These are phyloP conservation scores for Eolophus roseicapilla DNA, from an alignment of 2,113 vertebrate genomes.

Conservation along the genomic window DNA sequence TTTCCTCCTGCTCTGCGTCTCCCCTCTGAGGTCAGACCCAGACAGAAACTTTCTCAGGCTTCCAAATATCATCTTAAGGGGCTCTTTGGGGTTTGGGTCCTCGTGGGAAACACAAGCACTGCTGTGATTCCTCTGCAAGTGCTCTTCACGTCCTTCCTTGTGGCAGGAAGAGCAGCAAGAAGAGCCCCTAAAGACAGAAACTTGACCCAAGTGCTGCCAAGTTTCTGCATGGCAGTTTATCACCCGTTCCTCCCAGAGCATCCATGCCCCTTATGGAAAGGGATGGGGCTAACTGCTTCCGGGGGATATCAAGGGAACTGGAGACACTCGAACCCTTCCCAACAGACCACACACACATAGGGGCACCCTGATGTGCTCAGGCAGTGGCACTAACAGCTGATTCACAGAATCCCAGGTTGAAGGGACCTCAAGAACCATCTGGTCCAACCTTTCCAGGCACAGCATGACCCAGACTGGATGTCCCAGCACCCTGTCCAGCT, in stretches of 20 bases:
- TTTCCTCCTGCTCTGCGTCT: background rate
- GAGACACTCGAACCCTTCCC: background rate
- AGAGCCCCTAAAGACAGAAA: background rate
- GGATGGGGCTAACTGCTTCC: background rate
- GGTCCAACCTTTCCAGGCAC: background rate
- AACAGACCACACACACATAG: fast-evolving
- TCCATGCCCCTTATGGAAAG: background rate
- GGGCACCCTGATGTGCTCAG: fast-evolving
- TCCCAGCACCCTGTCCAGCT: background rate
- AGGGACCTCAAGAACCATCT: background rate
- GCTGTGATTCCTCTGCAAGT: fast-evolving
- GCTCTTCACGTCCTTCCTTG: background rate
- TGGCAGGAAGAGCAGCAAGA: background rate
- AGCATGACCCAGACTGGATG: background rate
- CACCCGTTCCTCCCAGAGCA: background rate
- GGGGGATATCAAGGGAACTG: background rate
- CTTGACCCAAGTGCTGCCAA: background rate
- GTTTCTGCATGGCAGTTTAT: background rate
- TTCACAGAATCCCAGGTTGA: background rate
- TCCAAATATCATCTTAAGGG: background rate
- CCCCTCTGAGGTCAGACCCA: background rate
- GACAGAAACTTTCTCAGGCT: background rate
- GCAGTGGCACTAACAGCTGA: fast-evolving
- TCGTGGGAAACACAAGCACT: background rate
- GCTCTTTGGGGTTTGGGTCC: background rate